These are phyloP conservation scores for Pteropus rufus DNA, from an alignment of 2,797 vertebrate species.

Conservation along the genomic window DNA sequence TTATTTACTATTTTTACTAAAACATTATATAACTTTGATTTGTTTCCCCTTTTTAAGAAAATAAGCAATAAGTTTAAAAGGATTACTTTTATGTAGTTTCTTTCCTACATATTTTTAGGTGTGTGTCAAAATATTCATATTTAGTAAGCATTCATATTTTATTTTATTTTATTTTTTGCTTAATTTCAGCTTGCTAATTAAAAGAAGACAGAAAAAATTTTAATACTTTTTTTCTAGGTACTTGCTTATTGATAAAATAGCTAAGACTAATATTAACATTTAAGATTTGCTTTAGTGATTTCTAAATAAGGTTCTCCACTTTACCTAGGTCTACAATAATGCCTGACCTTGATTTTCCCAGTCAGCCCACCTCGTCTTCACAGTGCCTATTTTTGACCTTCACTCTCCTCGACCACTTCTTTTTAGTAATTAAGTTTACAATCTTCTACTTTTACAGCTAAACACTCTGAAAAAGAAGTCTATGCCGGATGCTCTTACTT, in stretches of 20 bases:
- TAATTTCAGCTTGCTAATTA: background rate
- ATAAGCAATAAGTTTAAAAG: background rate
- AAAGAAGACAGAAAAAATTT: background rate
- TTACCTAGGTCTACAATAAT: background rate
- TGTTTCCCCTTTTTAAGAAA: background rate
- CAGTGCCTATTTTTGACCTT: background rate
- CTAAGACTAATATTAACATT: background rate
- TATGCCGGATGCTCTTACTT: background rate
- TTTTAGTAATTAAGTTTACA: background rate
- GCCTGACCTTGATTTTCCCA: background rate
- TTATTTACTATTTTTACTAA: background rate
- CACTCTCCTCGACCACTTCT: background rate
- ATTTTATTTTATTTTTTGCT: background rate
- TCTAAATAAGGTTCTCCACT: background rate
- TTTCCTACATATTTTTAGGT: background rate
- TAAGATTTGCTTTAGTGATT: background rate
- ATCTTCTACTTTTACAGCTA: background rate
- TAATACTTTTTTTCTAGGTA: background rate
- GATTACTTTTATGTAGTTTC: background rate
- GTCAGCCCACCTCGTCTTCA: background rate
- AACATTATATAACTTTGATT: background rate
- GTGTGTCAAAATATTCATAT: background rate
- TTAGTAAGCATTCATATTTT: background rate
- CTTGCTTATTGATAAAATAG: background rate
- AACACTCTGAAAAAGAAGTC: background rate